Percentiles rank a stretch among this genome's conserved stretches.
These are phyloP conservation scores for Caranx melampygus DNA, from an alignment of 2,113 vertebrate species.

Conservation along the genomic window DNA sequence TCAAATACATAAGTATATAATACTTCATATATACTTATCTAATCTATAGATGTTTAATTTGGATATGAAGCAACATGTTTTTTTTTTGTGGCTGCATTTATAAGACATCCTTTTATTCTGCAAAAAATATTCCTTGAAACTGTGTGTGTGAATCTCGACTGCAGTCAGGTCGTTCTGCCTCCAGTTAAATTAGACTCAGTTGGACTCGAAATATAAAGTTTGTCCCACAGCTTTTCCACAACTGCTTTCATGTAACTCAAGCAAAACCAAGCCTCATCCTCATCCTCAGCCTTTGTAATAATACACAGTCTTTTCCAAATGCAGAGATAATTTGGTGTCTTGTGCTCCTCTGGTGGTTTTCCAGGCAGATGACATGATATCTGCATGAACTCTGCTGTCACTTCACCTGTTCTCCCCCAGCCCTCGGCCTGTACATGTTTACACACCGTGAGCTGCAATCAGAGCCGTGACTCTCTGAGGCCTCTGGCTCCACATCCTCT, in stretches of 20 bases:
- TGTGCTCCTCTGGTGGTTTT: conserved; percentile 11
- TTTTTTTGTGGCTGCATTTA: no score
- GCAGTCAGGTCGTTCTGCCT: no score
- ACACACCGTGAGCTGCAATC: conserved; percentile 26
- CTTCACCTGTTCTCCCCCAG: neutral
- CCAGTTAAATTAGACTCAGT: no score
- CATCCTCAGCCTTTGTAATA: neutral
- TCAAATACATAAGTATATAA: no score
- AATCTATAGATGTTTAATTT: no score
- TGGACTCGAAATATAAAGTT: no score
- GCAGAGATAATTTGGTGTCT: neutral
- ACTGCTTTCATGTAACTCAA: neutral
- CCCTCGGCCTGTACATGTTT: neutral
- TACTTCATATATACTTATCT: no score
- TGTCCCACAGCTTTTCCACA: neutral
- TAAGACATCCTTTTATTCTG: no score
- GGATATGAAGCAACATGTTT: no score
- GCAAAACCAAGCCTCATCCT: neutral
- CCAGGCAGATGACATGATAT: conserved; percentile 57
- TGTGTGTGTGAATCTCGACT: no score
- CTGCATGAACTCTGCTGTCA: conserved; percentile 25
- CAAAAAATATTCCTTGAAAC: no score
- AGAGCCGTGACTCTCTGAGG: conserved; percentile 21
- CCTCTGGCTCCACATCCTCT: conserved; percentile 49
- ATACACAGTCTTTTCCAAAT: neutral